These are phyloP conservation scores for Phortica magna DNA, from an alignment of 2,888 invertebrate species.

Conservation along the genomic window DNA sequence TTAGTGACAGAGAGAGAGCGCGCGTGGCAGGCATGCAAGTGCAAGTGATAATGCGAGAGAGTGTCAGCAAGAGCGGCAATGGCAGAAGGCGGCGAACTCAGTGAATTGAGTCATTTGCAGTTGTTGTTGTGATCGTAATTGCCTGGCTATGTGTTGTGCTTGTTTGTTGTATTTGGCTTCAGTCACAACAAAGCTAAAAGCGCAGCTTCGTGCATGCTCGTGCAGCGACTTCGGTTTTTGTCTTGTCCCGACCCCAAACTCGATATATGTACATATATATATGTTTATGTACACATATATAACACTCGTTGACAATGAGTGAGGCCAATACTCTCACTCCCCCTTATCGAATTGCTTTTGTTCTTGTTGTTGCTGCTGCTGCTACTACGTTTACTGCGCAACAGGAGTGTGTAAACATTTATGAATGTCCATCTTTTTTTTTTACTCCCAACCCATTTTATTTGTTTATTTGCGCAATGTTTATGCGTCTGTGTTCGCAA, in stretches of 20 bases:
- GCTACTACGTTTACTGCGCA: background rate
- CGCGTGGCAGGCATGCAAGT: background rate
- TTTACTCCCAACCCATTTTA: background rate
- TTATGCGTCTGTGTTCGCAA: background rate
- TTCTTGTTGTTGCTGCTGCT: background rate
- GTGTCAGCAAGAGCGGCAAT: conserved; percentile 31
- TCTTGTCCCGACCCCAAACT: background rate
- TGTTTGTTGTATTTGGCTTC: conserved; percentile 16
- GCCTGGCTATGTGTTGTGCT: background rate
- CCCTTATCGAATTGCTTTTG: conserved; percentile 27
- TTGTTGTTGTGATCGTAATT: conserved; percentile 27
- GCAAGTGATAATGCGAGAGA: conserved; percentile 17
- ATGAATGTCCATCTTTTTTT: background rate
- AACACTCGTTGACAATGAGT: conserved; percentile 40
- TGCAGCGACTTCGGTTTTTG: conserved; percentile 43
- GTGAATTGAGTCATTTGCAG: conserved; percentile 57
- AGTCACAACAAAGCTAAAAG: conserved; percentile 40
- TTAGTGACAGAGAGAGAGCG: conserved; percentile 1
- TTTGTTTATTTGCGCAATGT: background rate
- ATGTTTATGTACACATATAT: background rate
- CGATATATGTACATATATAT: background rate
- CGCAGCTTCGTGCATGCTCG: conserved; percentile 39
- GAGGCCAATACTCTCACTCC: conserved; percentile 45
- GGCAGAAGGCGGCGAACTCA: conserved; percentile 36
- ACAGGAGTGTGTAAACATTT: conserved; percentile 1